These are phyloP conservation scores for Trimorus sp. DNA, from an alignment of 2,888 invertebrate genomes.

Conservation along the genomic window DNA sequence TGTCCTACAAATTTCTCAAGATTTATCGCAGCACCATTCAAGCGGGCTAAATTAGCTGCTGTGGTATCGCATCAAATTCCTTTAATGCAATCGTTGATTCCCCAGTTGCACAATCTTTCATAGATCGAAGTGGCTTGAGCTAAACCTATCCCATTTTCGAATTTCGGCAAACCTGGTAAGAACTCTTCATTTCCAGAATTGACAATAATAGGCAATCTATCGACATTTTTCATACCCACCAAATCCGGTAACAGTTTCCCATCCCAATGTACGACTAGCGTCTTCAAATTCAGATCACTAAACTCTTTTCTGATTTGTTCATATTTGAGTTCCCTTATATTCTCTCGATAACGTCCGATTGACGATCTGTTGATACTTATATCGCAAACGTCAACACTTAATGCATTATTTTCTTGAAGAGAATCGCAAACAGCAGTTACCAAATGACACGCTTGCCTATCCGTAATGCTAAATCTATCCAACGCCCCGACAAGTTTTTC, in stretches of 20 bases:
- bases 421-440: slow-evolving; percentile 36
- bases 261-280: not conserved
- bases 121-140: slow-evolving; percentile 45
- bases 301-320: not conserved
- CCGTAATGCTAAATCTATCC: slow-evolving; percentile 40
- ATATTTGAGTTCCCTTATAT: not conserved
- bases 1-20: slow-evolving; percentile 67
- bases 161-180: slow-evolving; percentile 43
- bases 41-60: slow-evolving; percentile 63
- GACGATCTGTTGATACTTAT: slow-evolving; percentile 15
- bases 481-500: slow-evolving; percentile 30
- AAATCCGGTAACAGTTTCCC: slow-evolving; percentile 12
- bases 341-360: not conserved
- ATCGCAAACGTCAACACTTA: slow-evolving; percentile 28
- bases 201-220: slow-evolving; percentile 37
- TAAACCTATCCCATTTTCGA: slow-evolving; percentile 43
- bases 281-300: not conserved
- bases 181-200: slow-evolving; percentile 28
- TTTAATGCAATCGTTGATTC: slow-evolving; percentile 37
- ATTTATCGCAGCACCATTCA: slow-evolving; percentile 64
- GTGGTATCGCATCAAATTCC: slow-evolving; percentile 68
- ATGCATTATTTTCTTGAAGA: slow-evolving; percentile 10
- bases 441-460: slow-evolving; percentile 39
- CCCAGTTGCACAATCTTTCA: slow-evolving; percentile 34
- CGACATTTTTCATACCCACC: slow-evolving; percentile 17